phyloP scores from a whole-genome alignment of 2,113 vertebrate genomes.

The Poecile atricapillus region DNA sequence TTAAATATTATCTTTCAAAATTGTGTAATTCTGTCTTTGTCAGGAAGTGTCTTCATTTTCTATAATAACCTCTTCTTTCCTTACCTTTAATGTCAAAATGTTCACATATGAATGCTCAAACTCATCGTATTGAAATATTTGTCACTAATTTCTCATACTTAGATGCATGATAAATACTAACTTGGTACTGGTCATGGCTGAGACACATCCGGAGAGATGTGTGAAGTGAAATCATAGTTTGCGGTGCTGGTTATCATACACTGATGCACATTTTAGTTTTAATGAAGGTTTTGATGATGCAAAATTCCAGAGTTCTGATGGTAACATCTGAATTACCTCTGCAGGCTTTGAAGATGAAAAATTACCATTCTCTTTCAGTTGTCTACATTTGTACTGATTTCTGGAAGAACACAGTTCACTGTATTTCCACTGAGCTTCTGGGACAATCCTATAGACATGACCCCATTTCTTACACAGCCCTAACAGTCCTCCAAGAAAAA shows the following conservation, averaged over 20 bases:
- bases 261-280: neutral
- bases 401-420: neutral
- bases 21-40: constrained; percentile 21
- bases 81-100: neutral
- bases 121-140: neutral
- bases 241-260: accelerated
- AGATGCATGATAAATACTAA: neutral
- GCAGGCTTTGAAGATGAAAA: neutral
- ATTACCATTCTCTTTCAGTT: neutral
- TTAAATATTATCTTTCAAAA: constrained; percentile 57
- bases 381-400: neutral
- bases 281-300: neutral
- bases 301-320: neutral
- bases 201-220: neutral
- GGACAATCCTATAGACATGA: neutral
- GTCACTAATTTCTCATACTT: neutral
- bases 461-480: neutral
- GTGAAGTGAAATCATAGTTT: neutral
- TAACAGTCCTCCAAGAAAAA: neutral
- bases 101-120: neutral
- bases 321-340: neutral
- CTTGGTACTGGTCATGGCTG: neutral
- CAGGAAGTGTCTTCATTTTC: constrained; percentile 31
- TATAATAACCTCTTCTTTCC: neutral
- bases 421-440: neutral